Conservation (phyloP, 2,797 vertebrate genomes). For the Botia kubotai region DNA sequence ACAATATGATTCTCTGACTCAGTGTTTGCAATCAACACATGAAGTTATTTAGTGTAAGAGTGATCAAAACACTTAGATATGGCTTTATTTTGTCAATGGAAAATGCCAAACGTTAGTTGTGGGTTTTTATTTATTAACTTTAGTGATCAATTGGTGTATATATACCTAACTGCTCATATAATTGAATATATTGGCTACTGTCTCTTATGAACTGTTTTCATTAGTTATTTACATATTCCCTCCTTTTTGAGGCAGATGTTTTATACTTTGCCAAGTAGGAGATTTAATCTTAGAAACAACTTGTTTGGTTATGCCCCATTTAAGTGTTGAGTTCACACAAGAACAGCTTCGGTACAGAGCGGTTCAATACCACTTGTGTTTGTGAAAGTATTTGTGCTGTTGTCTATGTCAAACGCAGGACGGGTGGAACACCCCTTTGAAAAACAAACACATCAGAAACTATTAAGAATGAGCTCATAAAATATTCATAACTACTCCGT, state of each 20-base stretch:
- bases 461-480: constrained; percentile 85
- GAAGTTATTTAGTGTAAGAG: too few relatives aligned
- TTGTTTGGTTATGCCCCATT: not conserved
- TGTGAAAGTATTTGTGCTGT: constrained; percentile 36
- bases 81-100: too few relatives aligned
- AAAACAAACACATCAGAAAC: constrained; percentile 82
- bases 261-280: not conserved
- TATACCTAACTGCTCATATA: not conserved
- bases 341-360: constrained; percentile 28
- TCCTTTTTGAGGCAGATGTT: not conserved
- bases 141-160: not conserved
- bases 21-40: too few relatives aligned
- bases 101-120: too few relatives aligned
- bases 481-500: constrained; percentile 80
- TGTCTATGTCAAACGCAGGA: constrained; percentile 62
- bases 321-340: not conserved
- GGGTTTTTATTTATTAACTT: not conserved
- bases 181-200: not conserved
- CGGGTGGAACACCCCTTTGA: constrained; percentile 71
- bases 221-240: too few relatives aligned
- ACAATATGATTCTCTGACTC: too few relatives aligned
- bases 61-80: too few relatives aligned
- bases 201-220: too few relatives aligned
- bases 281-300: not conserved
- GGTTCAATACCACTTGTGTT: constrained; percentile 69